Conservation (phyloP, 2,888 invertebrate genomes). For the Octonoba sinensis region DNA sequence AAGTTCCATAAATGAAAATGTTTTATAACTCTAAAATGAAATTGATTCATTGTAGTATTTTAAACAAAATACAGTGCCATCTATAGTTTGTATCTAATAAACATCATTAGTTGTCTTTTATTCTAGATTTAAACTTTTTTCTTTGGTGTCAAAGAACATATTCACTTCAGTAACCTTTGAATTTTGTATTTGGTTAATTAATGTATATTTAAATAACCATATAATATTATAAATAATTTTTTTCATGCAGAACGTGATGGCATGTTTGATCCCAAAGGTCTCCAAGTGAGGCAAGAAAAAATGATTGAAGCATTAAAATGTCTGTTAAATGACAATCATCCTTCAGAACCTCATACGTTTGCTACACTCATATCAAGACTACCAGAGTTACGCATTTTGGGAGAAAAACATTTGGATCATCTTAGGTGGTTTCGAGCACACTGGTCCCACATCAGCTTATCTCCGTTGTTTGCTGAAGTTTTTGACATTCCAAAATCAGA, state of each 20-base stretch:
- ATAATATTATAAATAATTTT: not conserved
- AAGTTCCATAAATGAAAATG: too few relatives aligned
- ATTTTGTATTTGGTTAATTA: too few relatives aligned
- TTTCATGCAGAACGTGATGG: constrained; percentile 80
- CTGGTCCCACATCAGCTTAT: constrained; percentile 82
- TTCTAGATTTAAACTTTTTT: too few relatives aligned
- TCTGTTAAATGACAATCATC: constrained; percentile 78
- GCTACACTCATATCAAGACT: constrained; percentile 76
- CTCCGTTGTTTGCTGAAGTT: constrained; percentile 94
- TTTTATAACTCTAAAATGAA: too few relatives aligned
- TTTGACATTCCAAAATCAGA: constrained; percentile 85
- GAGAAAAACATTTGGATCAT: constrained; percentile 84
- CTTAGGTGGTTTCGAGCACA: constrained; percentile 88
- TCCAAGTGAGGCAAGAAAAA: constrained; percentile 84
- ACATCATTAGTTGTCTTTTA: too few relatives aligned
- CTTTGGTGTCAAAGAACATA: too few relatives aligned
- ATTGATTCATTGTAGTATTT: too few relatives aligned
- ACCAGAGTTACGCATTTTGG: constrained; percentile 84
- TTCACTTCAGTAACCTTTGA: too few relatives aligned
- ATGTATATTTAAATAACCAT: too few relatives aligned
- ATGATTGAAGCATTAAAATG: constrained; percentile 88
- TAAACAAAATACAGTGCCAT: too few relatives aligned
- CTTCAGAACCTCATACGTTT: constrained; percentile 76
- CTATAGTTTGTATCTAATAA: too few relatives aligned
- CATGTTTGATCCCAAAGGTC: constrained; percentile 83